These are phyloP conservation scores for Charaxes varanes DNA, from an alignment of 1,140 invertebrate species.

Conservation along the genomic window DNA sequence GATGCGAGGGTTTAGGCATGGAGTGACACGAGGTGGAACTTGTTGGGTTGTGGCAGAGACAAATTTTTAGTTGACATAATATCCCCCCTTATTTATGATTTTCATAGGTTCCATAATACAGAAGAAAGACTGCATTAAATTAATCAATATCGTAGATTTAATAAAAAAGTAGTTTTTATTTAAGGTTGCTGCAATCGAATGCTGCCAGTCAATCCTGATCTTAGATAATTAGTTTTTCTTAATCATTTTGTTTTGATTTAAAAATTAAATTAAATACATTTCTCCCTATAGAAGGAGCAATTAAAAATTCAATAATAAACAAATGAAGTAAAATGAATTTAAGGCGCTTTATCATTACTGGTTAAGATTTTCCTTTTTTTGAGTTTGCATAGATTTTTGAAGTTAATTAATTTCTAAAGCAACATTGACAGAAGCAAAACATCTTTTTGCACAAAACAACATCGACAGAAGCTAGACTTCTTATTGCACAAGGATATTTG, in stretches of 20 bases:
- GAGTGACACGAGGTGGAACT: conserved; percentile 12
- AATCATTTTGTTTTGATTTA: background rate
- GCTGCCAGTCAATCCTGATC: background rate
- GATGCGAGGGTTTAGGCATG: conserved; percentile 8
- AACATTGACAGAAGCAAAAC: too few species aligned
- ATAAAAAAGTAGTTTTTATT: too few species aligned
- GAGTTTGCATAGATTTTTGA: conserved; percentile 28
- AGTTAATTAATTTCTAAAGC: conserved; percentile 13
- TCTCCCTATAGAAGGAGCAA: conserved; percentile 1
- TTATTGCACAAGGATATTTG: too few species aligned
- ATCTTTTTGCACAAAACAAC: too few species aligned
- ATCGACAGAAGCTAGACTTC: too few species aligned
- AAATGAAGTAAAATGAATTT: conserved; percentile 24
- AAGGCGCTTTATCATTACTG: conserved; percentile 27
- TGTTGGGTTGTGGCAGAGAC: conserved; percentile 7
- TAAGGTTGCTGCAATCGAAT: too few species aligned
- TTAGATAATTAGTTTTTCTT: background rate
- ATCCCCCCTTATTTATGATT: conserved; percentile 9
- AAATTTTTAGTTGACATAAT: conserved; percentile 4
- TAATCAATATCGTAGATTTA: conserved; percentile 19
- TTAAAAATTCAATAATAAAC: conserved; percentile 10
- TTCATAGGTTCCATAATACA: conserved; percentile 19
- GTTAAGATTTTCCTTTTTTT: conserved; percentile 35
- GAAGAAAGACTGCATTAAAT: conserved; percentile 31
- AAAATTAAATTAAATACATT: background rate